A percentile compares a stretch with the other conserved stretches of the same genome.
phyloP scores from a whole-genome alignment of 2,797 vertebrate genomes.

The Eptatretus atami region DNA sequence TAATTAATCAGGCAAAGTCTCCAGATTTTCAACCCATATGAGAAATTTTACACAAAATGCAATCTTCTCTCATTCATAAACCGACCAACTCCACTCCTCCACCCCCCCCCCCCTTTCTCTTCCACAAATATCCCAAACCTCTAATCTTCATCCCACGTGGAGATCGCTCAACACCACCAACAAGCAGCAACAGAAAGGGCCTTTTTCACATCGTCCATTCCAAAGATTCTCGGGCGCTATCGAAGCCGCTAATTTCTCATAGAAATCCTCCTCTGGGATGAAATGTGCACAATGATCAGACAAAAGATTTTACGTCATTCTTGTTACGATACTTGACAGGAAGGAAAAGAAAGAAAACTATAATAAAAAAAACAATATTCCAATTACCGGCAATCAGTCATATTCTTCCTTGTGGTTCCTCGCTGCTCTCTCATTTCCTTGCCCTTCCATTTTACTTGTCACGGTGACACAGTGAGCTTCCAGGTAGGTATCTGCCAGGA shows the following conservation, averaged over 20 bases:
- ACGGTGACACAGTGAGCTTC: conserved; percentile 40
- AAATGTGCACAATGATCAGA: not conserved
- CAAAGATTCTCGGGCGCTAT: conserved; percentile 72
- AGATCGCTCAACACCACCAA: conserved; percentile 48
- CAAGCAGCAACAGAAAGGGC: conserved; percentile 46
- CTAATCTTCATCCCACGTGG: conserved; percentile 72
- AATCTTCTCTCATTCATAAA: no score
- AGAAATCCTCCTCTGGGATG: conserved; percentile 45
- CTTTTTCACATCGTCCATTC: conserved; percentile 82
- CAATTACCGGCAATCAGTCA: conserved; percentile 33
- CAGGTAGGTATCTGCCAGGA: conserved; percentile 53
- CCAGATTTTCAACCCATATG: no score
- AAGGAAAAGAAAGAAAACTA: not conserved
- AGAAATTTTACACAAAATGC: no score
- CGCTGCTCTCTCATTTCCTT: conserved; percentile 26
- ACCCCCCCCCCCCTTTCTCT: no score
- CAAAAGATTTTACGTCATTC: no score
- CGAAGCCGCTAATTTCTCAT: conserved; percentile 45
- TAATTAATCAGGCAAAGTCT: no score
- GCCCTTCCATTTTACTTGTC: conserved; percentile 36
- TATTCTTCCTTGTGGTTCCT: conserved; percentile 34
- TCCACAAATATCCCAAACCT: conserved; percentile 18
- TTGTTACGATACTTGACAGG: not conserved
- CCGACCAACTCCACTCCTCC: no score
- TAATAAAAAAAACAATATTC: not conserved